These are phyloP conservation scores for Trichopoda pennipes DNA, from an alignment of 2,888 invertebrate species.

Conservation along the genomic window DNA sequence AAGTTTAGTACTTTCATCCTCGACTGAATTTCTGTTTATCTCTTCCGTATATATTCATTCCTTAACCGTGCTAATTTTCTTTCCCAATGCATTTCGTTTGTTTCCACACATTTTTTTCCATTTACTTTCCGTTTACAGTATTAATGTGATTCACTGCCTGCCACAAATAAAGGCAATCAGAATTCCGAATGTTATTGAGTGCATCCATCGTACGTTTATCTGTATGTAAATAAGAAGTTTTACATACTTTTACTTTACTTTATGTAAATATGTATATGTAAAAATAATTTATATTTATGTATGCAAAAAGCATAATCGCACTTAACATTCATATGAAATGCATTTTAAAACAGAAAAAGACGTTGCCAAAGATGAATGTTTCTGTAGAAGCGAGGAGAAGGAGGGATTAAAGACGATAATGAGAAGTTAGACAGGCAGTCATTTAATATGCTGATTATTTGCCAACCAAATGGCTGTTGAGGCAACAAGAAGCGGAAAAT, in stretches of 20 bases:
- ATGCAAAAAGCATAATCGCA: constrained; percentile 26
- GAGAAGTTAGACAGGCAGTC: constrained; percentile 23
- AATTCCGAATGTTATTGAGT: constrained; percentile 20
- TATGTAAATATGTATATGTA: not conserved
- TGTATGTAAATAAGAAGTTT: constrained; percentile 33
- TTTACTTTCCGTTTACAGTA: constrained; percentile 8
- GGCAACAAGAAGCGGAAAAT: not conserved
- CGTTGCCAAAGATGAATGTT: constrained; percentile 24
- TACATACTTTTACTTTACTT: not conserved
- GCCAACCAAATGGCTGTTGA: constrained; percentile 27
- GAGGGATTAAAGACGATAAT: not conserved
- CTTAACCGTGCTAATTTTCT: constrained; percentile 57
- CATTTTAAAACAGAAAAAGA: constrained; percentile 42
- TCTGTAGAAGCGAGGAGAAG: not conserved
- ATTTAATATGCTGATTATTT: constrained; percentile 63
- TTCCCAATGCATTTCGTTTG: constrained; percentile 44
- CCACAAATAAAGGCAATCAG: constrained; percentile 28
- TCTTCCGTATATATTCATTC: not conserved
- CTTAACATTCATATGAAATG: constrained; percentile 39
- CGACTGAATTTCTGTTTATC: no score
- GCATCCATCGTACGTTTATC: constrained; percentile 18
- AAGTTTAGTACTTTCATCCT: no score
- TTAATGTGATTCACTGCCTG: constrained; percentile 10
- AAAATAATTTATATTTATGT: constrained; percentile 6
- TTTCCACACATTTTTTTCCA: constrained; percentile 27